Conservation (phyloP, 2,888 invertebrate genomes). For the Sacculina carcini region DNA sequence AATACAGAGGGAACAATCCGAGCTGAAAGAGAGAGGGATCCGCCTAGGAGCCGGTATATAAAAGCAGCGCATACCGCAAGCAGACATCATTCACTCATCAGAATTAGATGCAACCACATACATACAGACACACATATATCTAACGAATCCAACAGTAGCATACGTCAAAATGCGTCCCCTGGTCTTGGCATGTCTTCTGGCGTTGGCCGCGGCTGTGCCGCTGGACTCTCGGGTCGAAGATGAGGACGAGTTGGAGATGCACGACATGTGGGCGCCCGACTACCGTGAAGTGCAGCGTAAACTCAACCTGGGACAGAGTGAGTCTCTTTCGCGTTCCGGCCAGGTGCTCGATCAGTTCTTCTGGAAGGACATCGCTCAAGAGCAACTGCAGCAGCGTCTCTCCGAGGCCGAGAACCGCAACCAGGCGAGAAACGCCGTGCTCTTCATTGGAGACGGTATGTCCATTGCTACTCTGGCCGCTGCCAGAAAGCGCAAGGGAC, state of each 20-base stretch:
- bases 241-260: background rate
- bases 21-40: too few relatives aligned
- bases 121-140: too few relatives aligned
- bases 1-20: too few relatives aligned
- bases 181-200: background rate
- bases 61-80: background rate
- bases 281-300: background rate
- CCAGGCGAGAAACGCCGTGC: background rate
- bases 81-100: too few relatives aligned
- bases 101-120: too few relatives aligned
- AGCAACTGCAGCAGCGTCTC: background rate
- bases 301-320: background rate
- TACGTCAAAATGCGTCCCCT: background rate
- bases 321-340: background rate
- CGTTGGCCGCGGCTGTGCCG: background rate
- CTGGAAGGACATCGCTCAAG: background rate
- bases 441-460: background rate
- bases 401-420: background rate
- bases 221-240: background rate
- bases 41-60: background rate
- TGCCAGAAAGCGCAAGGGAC: background rate
- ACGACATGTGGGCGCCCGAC: background rate
- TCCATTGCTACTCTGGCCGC: background rate
- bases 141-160: too few relatives aligned
- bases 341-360: background rate